A percentile compares a stretch with the other conserved stretches of the same genome.
phyloP scores from a whole-genome alignment of 2,113 vertebrate genomes.

The Mastomys coucha region DNA sequence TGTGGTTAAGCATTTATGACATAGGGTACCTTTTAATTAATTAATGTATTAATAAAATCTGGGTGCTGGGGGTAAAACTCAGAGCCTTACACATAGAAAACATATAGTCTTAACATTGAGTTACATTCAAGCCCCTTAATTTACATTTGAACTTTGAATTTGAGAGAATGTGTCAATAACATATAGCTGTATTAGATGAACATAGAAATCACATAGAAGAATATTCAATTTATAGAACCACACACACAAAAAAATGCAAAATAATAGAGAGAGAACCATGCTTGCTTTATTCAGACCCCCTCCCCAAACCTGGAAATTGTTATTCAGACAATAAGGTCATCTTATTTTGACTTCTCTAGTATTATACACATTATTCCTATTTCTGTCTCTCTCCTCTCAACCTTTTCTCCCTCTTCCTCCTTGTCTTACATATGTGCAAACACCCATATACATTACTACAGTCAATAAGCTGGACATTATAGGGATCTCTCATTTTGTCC shows the following conservation, averaged over 20 bases:
- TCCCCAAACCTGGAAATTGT: neutral
- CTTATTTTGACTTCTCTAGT: neutral
- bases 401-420: neutral
- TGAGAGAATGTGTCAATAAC: neutral
- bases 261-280: neutral
- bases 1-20: slow-evolving; percentile 39
- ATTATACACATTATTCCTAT: neutral
- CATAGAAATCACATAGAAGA: neutral
- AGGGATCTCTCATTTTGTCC: neutral
- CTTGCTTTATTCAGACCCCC: neutral
- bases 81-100: neutral
- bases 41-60: neutral
- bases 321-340: neutral
- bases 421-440: neutral
- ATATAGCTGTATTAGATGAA: slow-evolving; percentile 5
- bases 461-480: neutral
- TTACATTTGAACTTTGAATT: slow-evolving; percentile 46
- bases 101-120: neutral
- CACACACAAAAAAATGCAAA: neutral
- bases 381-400: neutral
- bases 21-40: neutral
- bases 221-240: neutral
- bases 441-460: neutral
- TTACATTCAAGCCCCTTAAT: neutral
- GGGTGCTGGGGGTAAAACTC: neutral